Percentiles rank a stretch among this genome's conserved stretches.
These are phyloP conservation scores for Crocuta crocuta DNA, from an alignment of 2,113 vertebrate species.

Conservation along the genomic window DNA sequence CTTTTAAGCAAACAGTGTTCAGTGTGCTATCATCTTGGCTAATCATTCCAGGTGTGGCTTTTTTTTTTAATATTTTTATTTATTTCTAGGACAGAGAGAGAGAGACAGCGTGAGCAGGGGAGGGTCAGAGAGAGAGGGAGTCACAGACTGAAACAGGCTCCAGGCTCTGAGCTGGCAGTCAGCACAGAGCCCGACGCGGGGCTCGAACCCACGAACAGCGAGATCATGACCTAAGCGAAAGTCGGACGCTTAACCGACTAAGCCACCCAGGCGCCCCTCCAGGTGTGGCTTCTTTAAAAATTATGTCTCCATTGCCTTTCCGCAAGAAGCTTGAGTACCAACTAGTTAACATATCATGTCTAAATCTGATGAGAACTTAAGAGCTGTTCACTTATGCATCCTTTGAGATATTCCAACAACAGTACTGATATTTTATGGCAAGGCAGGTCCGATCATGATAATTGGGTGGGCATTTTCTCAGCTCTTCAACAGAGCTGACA, in stretches of 20 bases:
- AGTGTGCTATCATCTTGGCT: background rate
- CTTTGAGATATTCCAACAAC: background rate
- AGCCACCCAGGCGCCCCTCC: no score
- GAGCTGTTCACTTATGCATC: background rate
- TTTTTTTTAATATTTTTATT: background rate
- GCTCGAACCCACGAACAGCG: no score
- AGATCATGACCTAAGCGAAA: no score
- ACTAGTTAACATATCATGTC: background rate
- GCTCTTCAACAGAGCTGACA: background rate
- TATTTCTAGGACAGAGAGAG: no score
- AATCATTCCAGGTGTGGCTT: background rate
- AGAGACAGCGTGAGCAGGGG: no score
- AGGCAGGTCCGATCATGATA: background rate
- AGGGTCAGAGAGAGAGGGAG: no score
- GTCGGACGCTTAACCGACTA: no score
- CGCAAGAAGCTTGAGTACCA: background rate
- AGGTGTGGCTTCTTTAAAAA: background rate
- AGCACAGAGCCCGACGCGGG: no score
- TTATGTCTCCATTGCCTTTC: background rate
- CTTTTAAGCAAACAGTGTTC: background rate
- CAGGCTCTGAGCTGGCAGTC: no score
- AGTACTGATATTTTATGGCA: background rate
- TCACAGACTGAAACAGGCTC: no score
- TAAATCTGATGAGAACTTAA: background rate
- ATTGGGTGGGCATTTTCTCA: conserved; percentile 3